Evolutionary conservation across 30 jellyfish, hydroid and myxozoan genomes (phyloP).

Genomic region (Aurelia coerulea): DNA sequence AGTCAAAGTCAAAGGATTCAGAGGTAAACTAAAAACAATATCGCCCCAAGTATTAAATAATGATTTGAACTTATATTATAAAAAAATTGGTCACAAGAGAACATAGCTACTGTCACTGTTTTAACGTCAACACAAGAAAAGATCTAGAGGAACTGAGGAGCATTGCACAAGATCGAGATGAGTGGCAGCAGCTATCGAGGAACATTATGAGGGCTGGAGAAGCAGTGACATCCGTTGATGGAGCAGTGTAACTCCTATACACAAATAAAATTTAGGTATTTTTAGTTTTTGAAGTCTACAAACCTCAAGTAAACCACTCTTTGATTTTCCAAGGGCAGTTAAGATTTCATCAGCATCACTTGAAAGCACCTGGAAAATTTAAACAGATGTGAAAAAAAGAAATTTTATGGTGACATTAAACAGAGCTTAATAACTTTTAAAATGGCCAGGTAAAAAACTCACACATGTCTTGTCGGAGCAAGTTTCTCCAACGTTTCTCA

Average conservation of each 20-base stretch:
- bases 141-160: constrained; percentile 1
- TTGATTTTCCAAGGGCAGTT: constrained; percentile 72
- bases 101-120: background rate
- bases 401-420: background rate
- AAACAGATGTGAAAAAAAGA: background rate
- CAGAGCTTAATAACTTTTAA: background rate
- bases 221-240: background rate
- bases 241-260: no score
- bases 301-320: constrained; percentile 81
- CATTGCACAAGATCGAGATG: background rate
- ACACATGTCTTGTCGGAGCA: no score
- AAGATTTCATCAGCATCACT: constrained; percentile 75
- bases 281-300: no score
- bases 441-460: no score
- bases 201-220: background rate
- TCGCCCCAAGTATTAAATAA: no score
- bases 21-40: no score
- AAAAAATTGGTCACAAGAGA: background rate
- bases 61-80: no score
- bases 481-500: no score
- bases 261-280: no score
- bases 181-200: background rate
- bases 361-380: constrained; percentile 56
- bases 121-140: background rate
- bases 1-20: no score